Evolutionary conservation across 2,797 vertebrate species (phyloP).

Genomic region (Ctenopoma kingsleyae): DNA sequence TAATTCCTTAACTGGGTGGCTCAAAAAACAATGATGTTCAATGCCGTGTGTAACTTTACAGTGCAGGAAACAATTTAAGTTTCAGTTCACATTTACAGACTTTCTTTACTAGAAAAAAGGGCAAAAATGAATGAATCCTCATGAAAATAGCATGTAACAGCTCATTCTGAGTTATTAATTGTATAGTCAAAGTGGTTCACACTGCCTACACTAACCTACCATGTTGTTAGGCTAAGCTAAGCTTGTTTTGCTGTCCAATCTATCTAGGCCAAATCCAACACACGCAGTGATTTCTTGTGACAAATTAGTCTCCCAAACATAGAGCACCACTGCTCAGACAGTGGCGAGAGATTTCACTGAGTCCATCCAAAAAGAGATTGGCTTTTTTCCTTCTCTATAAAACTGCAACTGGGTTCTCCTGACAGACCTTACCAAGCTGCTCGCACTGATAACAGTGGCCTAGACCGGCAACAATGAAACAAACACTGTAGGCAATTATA

Average conservation of each 20-base stretch:
- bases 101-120: neutral
- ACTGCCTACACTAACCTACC: slow-evolving; percentile 17
- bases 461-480: slow-evolving; percentile 65
- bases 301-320: slow-evolving; percentile 65
- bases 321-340: slow-evolving; percentile 49
- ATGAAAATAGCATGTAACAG: slow-evolving; percentile 1
- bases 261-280: slow-evolving; percentile 54
- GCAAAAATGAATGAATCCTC: slow-evolving; percentile 12
- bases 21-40: too few relatives aligned
- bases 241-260: slow-evolving; percentile 60
- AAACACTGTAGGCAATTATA: slow-evolving; percentile 70
- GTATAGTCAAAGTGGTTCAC: slow-evolving; percentile 4
- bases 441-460: slow-evolving; percentile 66
- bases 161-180: slow-evolving; percentile 30
- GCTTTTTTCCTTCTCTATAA: slow-evolving; percentile 43
- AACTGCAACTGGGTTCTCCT: slow-evolving; percentile 53
- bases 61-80: neutral
- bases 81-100: neutral
- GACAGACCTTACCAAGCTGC: slow-evolving; percentile 72
- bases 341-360: slow-evolving; percentile 62
- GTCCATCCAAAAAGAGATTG: slow-evolving; percentile 67
- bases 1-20: too few relatives aligned
- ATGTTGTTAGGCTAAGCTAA: slow-evolving; percentile 45
- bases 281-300: slow-evolving; percentile 60
- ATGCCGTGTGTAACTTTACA: neutral